Base-by-base conservation (phyloP, 1,140 invertebrate species). In the Drosophila navojoa region DNA sequence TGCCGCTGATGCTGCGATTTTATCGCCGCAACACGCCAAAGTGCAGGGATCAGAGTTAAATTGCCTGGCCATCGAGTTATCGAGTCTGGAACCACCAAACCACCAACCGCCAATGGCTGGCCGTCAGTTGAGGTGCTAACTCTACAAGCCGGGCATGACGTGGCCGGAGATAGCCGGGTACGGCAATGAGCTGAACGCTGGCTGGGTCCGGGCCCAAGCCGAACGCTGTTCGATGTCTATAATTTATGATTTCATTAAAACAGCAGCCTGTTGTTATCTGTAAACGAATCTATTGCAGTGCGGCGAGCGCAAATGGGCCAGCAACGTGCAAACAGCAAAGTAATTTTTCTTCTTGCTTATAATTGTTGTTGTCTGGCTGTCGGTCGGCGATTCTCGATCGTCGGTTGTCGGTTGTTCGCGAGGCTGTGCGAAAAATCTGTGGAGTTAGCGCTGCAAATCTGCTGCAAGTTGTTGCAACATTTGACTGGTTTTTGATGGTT, bases 201-300 rank as follows among this genome's bases (percentile, higher is more conserved):
- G 44, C 49, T 47, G n/a, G 16, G 32, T 38, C 22, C 25, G 27
- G 25, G 52, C 54, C 50, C 27, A 29, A 57, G 45, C 53, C 35
- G n/a, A 66, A 29, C 58, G 69, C 71, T 59, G 78, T 29, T 82
- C 80, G 76, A 84, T 84, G 82, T 87, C 76, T 71, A 79, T 90
- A 82, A 90, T 90, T 90, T 90, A 90, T 90, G 86, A 90, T 90
- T 90, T 90, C 86, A 90, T 90, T 90, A 90, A 90, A 90, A 86
- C 86, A 85, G 87, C 82, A 86, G 82, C 87, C 78, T 78, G 72
- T 79, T 74, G 79, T 77, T 90, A 90, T 90, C 86, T 79, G 72
- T 73, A 74, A 77, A 73, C 81, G 81, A 87, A 90, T 90, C 86
- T 71, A 72, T 70, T 61, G 79, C 80, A 64, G 69, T 35, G 44